Base-by-base conservation (phyloP, 2,888 invertebrate genomes). In the Dioctria linearis region DNA sequence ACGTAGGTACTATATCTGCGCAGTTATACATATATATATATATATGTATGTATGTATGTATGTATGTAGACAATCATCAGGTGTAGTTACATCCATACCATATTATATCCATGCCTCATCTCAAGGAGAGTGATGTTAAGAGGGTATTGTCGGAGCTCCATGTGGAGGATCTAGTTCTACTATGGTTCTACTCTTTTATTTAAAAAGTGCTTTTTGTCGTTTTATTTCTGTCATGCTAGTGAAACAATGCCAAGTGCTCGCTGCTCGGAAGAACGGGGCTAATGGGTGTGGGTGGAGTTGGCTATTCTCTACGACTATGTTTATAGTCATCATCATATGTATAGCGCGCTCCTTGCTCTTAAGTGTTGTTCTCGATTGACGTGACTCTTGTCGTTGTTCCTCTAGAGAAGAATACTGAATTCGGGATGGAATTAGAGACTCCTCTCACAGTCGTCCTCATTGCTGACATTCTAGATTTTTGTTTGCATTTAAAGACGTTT, bases 91-190 rank as follows among this genome's bases (percentile, higher is more conserved):
- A 25, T 25, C 25, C 25, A 25, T 25, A 25, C 25, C 25, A 25
- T 25, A 25, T 25, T 25, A 13, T 76, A 76, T 61, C 61, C 63
- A 49, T 76, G 63, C 43, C 57, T 63, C 46, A 63, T 61, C 76
- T 76, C 63, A 63, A 76, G 76, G 63, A 76, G 76, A 63, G 76
- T 51, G 76, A 61, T 63, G 76, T 76, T 76, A 76, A 76, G 76
- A 76, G 76, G 76, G 76, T 76, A 76, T 76, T 76, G 76, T 76
- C 49, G 11, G 76, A 63, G 40, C 63, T 76, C 76, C 76, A 49
- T 63, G 76, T 49, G 63, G 76, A 76, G 76, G 61, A 63, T 63
- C 63, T 63, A 25, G 49, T 49, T 76, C 76, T 61, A 25, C 25
- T 25, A 25, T 25, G 63, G 46, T 76, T 76, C 59, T 57, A 63